Base-by-base conservation (phyloP, 2,113 vertebrate species). In the Galeopterus variegatus region DNA sequence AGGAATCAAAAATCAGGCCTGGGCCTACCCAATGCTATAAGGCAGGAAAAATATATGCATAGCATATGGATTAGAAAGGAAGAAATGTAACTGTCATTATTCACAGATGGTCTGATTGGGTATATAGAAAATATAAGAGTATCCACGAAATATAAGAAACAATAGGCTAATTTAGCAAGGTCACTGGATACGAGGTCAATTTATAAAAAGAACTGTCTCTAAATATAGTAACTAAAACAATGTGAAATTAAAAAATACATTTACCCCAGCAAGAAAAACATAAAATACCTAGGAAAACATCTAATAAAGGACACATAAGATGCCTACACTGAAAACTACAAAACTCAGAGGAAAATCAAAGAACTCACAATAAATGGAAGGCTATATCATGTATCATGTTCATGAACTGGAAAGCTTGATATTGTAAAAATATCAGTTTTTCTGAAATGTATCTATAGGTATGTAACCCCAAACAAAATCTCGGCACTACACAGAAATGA, bases 21-120 rank as follows among this genome's bases (percentile, higher is more conserved):
- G 13, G 72, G 82, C 33, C n/a, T 91, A 84, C 75, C 13, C 65
- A 88, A 60, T 15, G 54, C 33, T 96, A 19, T 65, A 96, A 88
- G 23, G 65, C 60, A 94, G 92, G 83, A 81, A 95, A 89, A 96
- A 90, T 23, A 82, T 72, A 76, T 50, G 88, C 6, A 94, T 67
- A 17, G 10, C 77, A 92, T 86, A 90, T 83, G 1, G 12, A 75
- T 75, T 72, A 91, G 50, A 91, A 88, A 73, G 26, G 45, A 91
- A 96, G 21, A 87, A 84, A 65, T n/a, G 23, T 14, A 89, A 76
- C 28, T n/a, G 60, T n/a, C 13, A 50, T 92, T 93, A 86, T 86
- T 96, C 69, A 93, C 28, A 90, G 52, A 67, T 56, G 41, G 62
- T 45, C 28, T 93, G 45, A 15, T 3, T 52, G n/a, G 41, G 19